Evolutionary conservation across 2,888 invertebrate species (phyloP), one percentile per base, ranked within the genome.

Genomic region (Nomada fucata): DNA sequence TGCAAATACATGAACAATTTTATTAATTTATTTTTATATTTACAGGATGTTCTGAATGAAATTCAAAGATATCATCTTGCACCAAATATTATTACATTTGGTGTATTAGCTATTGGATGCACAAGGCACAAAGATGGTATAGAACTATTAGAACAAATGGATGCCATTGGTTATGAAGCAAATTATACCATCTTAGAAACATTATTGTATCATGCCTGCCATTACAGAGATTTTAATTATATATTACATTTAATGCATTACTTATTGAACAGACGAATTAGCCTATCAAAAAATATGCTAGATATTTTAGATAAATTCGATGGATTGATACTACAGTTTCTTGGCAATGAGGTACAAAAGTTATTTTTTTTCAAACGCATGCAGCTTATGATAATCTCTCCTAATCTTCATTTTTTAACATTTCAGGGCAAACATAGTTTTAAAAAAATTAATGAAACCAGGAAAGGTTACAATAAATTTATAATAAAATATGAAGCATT

Each of bases 71-170:
- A 94, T 4, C 93, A 94, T 72, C 92, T 97, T 36, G 94, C 94
- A 83, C 96, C 96, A 0, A 96, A 98, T 93, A 95, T 98, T 86
- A 95, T 97, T 88, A 98, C 98, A 0, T 99, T 97, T 94, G 98
- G 98, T 59, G 96, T 97, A 1, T 93, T 99, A 79, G 97, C 98
- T 0, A 93, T 98, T 89, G 96, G 97, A 15, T 98, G 98, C 92
- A 94, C 93, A 79, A 96, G 95, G 7, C 94, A 95, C 86, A 94
- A 95, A 47, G 95, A 96, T 88, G 97, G 96, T 5, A 93, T 94
- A 67, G 94, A 95, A 86, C 94, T 98, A 11, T 91, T 98, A 0
- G 92, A 94, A 52, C 95, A 97, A 91, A 97, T 99, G 96, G 94
- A 96, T 74, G 94, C 95, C 64, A 95, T 95, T 80, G 95, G 95